Percentiles rank a stretch among this genome's conserved stretches.
Conservation (phyloP, 64 coral and sea anemone genomes). For the Stichodactyla mertensii region DNA sequence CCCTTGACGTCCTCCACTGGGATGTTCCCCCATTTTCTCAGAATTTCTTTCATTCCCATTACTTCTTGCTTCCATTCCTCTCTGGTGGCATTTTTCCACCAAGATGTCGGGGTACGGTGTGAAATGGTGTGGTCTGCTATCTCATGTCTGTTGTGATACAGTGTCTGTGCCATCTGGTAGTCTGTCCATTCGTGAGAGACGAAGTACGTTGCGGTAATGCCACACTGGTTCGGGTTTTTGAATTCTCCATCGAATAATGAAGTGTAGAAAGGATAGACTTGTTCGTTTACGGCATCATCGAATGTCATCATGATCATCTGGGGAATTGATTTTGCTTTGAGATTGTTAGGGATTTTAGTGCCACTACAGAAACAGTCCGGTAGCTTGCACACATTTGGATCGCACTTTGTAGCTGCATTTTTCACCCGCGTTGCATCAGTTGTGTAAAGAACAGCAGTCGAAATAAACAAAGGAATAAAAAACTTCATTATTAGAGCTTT, state of each 20-base stretch:
- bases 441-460: neutral
- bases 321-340: slow-evolving; percentile 38
- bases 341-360: slow-evolving; percentile 37
- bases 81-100: slow-evolving; percentile 86
- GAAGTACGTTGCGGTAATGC: slow-evolving; percentile 75
- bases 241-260: slow-evolving; percentile 59
- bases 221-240: slow-evolving; percentile 76
- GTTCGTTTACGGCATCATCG: slow-evolving; percentile 68
- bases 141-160: slow-evolving; percentile 84
- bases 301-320: slow-evolving; percentile 87
- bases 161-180: slow-evolving; percentile 73
- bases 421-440: neutral
- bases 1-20: slow-evolving; percentile 57
- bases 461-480: neutral
- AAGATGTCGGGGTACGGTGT: slow-evolving; percentile 46
- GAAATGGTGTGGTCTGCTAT: slow-evolving; percentile 87
- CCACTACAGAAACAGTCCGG: slow-evolving; percentile 84
- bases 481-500: neutral
- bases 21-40: slow-evolving; percentile 72
- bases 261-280: slow-evolving; percentile 38
- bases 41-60: slow-evolving; percentile 75
- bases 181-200: slow-evolving; percentile 91
- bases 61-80: slow-evolving; percentile 60
- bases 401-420: neutral
- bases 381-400: slow-evolving; percentile 66